A percentile compares a stretch with the other conserved stretches of the same genome.
These are phyloP conservation scores for Miltochrista miniata DNA, from an alignment of 2,888 invertebrate genomes.

Conservation along the genomic window DNA sequence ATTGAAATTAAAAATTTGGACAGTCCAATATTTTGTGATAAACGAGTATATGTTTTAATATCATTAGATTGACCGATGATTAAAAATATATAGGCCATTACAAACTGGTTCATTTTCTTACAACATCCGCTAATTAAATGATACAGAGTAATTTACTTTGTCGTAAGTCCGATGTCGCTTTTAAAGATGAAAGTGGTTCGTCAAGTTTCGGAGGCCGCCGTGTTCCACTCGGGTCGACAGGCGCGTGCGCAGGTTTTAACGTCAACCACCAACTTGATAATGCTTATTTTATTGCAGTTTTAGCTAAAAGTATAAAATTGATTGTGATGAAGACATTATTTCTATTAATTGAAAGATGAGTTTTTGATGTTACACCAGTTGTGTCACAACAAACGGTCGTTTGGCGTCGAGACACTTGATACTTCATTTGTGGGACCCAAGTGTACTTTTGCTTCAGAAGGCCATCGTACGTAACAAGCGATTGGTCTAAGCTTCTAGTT, in stretches of 20 bases:
- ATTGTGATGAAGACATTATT: too few species aligned
- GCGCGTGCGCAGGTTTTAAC: constrained; percentile 12
- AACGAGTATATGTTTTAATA: background rate
- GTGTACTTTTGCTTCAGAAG: too few species aligned
- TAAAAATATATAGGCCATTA: constrained; percentile 9
- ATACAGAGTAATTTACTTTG: constrained; percentile 12
- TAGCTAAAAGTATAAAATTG: too few species aligned
- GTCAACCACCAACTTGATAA: constrained; percentile 2
- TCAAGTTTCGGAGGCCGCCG: constrained; percentile 30
- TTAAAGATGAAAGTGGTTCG: constrained; percentile 38
- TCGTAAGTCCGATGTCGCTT: constrained; percentile 13
- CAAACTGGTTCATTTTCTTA: constrained; percentile 7
- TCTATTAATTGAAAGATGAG: too few species aligned
- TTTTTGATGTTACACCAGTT: too few species aligned
- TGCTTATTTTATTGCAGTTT: too few species aligned
- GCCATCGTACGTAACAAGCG: too few species aligned
- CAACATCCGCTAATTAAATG: constrained; percentile 5
- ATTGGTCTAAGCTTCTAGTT: too few species aligned
- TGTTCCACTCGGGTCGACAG: constrained; percentile 16
- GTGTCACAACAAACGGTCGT: too few species aligned
- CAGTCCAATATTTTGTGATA: background rate
- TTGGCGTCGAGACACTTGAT: too few species aligned
- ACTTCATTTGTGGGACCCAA: background rate
- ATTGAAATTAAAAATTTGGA: background rate
- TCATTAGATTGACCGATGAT: background rate